These are phyloP conservation scores for Ametastegia equiseti DNA, from an alignment of 2,888 invertebrate genomes.

Conservation along the genomic window DNA sequence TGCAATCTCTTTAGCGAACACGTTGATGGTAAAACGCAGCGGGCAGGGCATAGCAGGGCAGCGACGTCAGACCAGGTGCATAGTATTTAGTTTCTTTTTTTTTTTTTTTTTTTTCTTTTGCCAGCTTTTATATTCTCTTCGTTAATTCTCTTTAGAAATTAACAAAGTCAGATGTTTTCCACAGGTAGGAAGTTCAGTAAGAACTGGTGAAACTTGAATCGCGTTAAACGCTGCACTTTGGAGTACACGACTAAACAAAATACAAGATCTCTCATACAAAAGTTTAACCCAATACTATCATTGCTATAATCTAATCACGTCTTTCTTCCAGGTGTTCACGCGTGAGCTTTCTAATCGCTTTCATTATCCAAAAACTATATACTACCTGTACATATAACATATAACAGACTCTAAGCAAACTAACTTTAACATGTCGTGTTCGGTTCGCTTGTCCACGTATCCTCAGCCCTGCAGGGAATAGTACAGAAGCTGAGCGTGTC, in stretches of 20 bases:
- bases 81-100: constrained; percentile 14
- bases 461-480: constrained; percentile 24
- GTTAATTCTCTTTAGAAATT: constrained; percentile 41
- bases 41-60: too few species aligned
- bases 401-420: constrained; percentile 25
- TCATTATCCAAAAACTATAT: constrained; percentile 25
- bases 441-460: constrained; percentile 10
- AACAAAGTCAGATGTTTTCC: constrained; percentile 48
- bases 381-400: background rate
- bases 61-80: constrained; percentile 22
- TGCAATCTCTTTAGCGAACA: constrained; percentile 42
- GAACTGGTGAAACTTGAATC: constrained; percentile 20
- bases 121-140: constrained; percentile 16
- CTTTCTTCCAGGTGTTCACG: constrained; percentile 17
- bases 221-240: constrained; percentile 12
- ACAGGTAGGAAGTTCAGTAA: background rate
- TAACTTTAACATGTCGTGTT: constrained; percentile 33
- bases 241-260: background rate
- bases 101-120: too few species aligned
- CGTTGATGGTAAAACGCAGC: background rate
- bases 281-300: background rate
- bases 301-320: constrained; percentile 19
- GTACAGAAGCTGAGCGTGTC: constrained; percentile 13
- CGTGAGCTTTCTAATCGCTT: constrained; percentile 10
- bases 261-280: background rate